Evolutionary conservation across 2,888 invertebrate genomes (phyloP), one percentile per base, ranked within the genome.

Genomic region (Euzophera pinguis): DNA sequence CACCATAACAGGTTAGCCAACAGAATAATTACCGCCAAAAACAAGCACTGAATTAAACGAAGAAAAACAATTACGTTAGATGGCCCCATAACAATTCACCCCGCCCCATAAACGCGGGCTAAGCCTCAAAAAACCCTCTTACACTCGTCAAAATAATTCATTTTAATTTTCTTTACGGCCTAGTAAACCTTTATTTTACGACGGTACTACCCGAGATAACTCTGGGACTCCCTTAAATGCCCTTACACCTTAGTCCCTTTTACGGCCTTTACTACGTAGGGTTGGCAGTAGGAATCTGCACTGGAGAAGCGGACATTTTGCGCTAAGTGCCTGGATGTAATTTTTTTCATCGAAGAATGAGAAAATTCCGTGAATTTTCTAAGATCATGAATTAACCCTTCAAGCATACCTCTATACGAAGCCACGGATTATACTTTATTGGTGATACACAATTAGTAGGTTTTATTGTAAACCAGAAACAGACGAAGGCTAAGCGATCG

Each of bases 101-200:
- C 77, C 62, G 58, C 59, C 60, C 70, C 71, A 67, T 67, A 71
- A 73, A 74, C 70, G 71, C 67, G 72, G 65, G 70, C 67, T 70
- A 65, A 65, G 66, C 73, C 67, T 68, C 76, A 69, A 75, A 72
- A 72, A 73, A 69, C 69, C 78, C 78, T 79, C 76, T 71, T 71
- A 75, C 75, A 79, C 87, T 89, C 90, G 90, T 89, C 90, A 90
- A 89, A 90, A 90, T 90, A 90, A 90, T 89, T 90, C 90, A 90
- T 90, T 90, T 89, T 90, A 89, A 90, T 90, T 90, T 89, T 88
- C 88, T 89, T 89, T 90, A 90, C 87, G 84, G 80, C 75, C 84
- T 76, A 87, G 83, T 90, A 89, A 90, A 90, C 85, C 89, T 89
- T 89, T 89, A 90, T 90, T 90, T 90, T 90, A 90, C 84, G 85